These are phyloP conservation scores for Conomelus anceps DNA, from an alignment of 2,888 invertebrate species.

Conservation along the genomic window DNA sequence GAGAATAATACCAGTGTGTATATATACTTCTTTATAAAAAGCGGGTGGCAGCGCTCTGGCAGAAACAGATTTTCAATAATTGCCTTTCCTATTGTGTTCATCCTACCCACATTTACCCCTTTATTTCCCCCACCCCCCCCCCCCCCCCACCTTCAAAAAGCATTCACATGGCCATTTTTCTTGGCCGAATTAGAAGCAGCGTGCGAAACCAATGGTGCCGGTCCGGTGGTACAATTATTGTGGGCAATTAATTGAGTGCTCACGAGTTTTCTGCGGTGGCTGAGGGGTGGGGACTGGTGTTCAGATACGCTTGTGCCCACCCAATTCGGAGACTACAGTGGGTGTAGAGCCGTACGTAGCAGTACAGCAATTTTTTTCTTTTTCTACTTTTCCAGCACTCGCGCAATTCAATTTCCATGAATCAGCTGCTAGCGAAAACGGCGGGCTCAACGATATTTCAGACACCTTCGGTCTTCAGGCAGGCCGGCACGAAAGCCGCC, in stretches of 20 bases:
- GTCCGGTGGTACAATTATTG: neutral
- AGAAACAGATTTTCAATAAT: neutral
- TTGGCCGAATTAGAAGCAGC: neutral
- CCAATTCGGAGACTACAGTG: neutral
- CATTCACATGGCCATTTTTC: neutral
- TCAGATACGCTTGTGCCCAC: neutral
- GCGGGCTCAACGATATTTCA: neutral
- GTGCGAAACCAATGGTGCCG: neutral
- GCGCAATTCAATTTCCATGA: neutral
- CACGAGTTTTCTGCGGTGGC: neutral
- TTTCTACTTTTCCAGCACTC: neutral
- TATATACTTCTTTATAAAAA: neutral
- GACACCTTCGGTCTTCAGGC: neutral
- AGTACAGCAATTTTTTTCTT: neutral
- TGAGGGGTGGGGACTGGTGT: neutral
- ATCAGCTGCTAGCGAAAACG: neutral
- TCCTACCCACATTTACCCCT: neutral
- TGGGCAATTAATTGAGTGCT: neutral
- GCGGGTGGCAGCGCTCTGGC: neutral
- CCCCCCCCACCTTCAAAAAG: neutral
- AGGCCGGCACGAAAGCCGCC: neutral
- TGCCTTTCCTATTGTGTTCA: neutral
- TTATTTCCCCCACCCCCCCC: too few species aligned
- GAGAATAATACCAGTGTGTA: too few species aligned
- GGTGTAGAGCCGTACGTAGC: neutral